These are phyloP conservation scores for Cyclina sinensis DNA, from an alignment of 1,140 invertebrate species.

Conservation along the genomic window DNA sequence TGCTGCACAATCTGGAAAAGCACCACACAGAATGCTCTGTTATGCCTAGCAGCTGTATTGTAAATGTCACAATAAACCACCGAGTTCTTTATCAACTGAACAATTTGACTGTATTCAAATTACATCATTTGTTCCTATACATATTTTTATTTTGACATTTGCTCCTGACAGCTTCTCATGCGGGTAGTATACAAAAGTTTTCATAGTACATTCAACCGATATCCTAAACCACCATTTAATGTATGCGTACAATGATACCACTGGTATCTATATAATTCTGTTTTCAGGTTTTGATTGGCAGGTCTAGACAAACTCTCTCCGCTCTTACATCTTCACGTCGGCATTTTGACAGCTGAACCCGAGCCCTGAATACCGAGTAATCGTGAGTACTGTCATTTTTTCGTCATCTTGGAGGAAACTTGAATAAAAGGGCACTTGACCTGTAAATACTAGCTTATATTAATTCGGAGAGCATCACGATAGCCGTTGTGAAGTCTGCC, in stretches of 20 bases:
- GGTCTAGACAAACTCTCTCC: conserved; percentile 10
- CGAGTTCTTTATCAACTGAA: background rate
- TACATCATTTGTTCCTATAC: conserved; percentile 28
- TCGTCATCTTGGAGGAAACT: conserved; percentile 24
- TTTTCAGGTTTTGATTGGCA: conserved; percentile 34
- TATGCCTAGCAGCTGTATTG: background rate
- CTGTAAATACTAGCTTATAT: conserved; percentile 47
- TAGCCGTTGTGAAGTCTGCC: background rate
- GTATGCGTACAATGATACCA: conserved; percentile 7
- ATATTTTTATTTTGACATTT: conserved; percentile 30
- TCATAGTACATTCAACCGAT: conserved; percentile 2
- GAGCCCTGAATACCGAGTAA: conserved; percentile 27
- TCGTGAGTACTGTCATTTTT: conserved; percentile 35
- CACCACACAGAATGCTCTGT: background rate
- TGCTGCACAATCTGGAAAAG: too few relatives aligned
- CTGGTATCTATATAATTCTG: conserved; percentile 13
- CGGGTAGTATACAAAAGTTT: background rate
- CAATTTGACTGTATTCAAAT: background rate
- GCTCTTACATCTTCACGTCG: conserved; percentile 14
- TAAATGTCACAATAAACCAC: background rate
- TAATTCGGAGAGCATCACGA: background rate
- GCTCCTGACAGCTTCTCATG: conserved; percentile 16
- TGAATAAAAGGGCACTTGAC: conserved; percentile 30
- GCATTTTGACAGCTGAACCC: conserved; percentile 10
- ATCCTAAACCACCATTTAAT: conserved; percentile 22